Evolutionary conservation across 35 echinoderm and acorn worm species (phyloP).

Genomic region (Diadema setosum): DNA sequence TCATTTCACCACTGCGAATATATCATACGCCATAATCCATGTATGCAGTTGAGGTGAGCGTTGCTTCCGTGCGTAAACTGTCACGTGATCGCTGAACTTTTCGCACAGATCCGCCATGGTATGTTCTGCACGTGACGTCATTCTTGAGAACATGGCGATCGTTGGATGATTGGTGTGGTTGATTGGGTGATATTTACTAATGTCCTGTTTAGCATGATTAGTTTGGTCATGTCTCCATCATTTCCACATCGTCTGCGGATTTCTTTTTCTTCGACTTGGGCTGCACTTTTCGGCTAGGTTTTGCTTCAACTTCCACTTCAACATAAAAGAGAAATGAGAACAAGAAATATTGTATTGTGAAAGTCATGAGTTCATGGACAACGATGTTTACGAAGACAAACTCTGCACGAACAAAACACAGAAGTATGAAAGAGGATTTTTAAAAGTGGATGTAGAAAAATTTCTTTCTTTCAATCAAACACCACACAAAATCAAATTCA

Average conservation of each 20-base stretch:
- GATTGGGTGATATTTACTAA: no score
- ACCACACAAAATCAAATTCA: not conserved
- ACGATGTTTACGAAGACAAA: not conserved
- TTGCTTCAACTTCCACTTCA: not conserved
- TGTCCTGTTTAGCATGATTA: no score
- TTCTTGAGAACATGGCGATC: no score
- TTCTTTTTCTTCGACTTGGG: not conserved
- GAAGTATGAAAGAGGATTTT: not conserved
- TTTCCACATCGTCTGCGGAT: not conserved
- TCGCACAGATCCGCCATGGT: no score
- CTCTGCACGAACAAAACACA: not conserved
- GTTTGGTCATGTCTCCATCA: slow-evolving; percentile 1
- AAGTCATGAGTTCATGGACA: not conserved
- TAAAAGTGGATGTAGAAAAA: not conserved
- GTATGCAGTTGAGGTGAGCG: no score
- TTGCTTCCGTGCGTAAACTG: no score
- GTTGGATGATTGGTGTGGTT: no score
- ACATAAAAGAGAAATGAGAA: not conserved
- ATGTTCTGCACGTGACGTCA: no score
- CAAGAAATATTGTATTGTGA: not conserved
- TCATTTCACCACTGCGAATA: no score
- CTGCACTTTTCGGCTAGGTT: not conserved
- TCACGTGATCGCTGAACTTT: no score
- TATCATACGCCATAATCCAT: no score
- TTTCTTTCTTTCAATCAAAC: not conserved